Evolutionary conservation across 2,888 invertebrate species (phyloP).

Genomic region (Brachypalpus laphriformis): DNA sequence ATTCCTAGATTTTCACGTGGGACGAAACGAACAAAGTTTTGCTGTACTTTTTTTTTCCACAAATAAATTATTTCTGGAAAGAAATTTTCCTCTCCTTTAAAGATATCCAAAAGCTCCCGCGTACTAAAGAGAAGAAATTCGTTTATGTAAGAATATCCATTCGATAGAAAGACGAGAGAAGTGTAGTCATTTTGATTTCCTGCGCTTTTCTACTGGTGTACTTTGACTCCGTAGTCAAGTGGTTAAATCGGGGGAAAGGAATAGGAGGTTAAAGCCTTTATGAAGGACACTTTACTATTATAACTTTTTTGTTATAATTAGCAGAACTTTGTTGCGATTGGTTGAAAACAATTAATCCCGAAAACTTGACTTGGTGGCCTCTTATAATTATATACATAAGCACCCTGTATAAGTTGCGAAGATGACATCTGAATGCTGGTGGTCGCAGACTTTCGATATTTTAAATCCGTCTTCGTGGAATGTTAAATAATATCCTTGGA

Average conservation of each 20-base stretch:
- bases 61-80: conserved; percentile 5
- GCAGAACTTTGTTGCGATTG: conserved; percentile 28
- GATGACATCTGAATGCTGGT: conserved; percentile 23
- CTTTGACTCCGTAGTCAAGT: conserved; percentile 38
- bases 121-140: conserved; percentile 16
- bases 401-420: background rate
- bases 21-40: conserved; percentile 35
- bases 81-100: conserved; percentile 14
- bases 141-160: conserved; percentile 23
- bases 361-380: conserved; percentile 25
- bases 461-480: conserved; percentile 11
- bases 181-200: conserved; percentile 30
- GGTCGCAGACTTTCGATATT: conserved; percentile 25
- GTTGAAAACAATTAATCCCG: conserved; percentile 42
- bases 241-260: conserved; percentile 29
- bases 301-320: conserved; percentile 19
- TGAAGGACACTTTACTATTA: conserved; percentile 24
- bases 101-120: conserved; percentile 4
- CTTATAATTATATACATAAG: background rate
- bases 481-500: background rate
- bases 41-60: conserved; percentile 16
- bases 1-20: conserved; percentile 33
- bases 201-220: conserved; percentile 32
- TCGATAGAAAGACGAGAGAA: conserved; percentile 11
- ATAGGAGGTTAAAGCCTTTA: conserved; percentile 41